phyloP scores from a whole-genome alignment of 2,797 vertebrate species.

The Anisognathus igniventris region DNA sequence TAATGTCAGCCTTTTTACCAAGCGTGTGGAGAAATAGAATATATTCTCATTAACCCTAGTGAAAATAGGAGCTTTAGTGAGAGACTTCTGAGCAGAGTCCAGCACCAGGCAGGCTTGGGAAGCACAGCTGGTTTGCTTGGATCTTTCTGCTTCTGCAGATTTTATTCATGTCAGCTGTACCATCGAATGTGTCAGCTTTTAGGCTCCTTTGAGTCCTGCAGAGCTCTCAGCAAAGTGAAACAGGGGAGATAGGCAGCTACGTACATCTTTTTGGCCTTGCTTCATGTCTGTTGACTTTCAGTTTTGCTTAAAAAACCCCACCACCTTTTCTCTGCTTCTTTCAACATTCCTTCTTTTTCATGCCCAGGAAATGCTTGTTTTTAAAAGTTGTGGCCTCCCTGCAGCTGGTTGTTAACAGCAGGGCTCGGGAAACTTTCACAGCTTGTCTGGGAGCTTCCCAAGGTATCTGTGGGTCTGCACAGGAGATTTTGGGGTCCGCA shows the following conservation, averaged over 20 bases:
- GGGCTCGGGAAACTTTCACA: not conserved
- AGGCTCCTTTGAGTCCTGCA: not conserved
- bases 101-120: not conserved
- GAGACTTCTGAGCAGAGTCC: not conserved
- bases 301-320: not conserved
- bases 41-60: not conserved
- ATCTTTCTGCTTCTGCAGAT: not conserved
- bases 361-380: not conserved
- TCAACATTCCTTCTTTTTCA: not conserved
- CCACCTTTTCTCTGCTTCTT: not conserved
- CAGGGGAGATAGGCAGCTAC: not conserved
- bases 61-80: not conserved
- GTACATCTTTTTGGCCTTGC: not conserved
- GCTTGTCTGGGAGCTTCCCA: not conserved
- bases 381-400: not conserved
- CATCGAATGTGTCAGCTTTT: not conserved
- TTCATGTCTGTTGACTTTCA: not conserved
- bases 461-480: not conserved
- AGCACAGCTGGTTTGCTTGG: not conserved
- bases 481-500: not conserved
- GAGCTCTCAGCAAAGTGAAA: not conserved
- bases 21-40: not conserved
- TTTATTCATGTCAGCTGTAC: not conserved
- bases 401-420: not conserved
- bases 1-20: not conserved